Evolutionary conservation across 2,888 invertebrate species (phyloP), one percentile per base, ranked within the genome.

Genomic region (Pocota personata): DNA sequence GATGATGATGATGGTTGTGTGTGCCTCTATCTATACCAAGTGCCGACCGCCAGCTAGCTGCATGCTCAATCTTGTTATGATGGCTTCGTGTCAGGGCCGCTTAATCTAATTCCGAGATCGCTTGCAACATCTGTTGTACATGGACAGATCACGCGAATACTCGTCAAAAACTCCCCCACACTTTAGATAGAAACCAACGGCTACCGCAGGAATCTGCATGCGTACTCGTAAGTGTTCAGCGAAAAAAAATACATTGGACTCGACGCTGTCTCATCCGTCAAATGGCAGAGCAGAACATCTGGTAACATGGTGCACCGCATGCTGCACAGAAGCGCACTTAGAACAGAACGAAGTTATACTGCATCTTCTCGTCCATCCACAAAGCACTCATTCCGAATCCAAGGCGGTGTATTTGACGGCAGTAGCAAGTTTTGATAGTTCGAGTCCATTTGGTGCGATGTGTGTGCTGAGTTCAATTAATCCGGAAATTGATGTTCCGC

Each of bases 381-480:
- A 62, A 46, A 52, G 48, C 43, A 72, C 57, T 58, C 69, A 52
- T 27, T 62, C 30, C 46, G n/a, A 46, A n/a, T 57, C 57, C 21
- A 27, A 7, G 50, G 19, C 19, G 14, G 4, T 5, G 10, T 8
- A 27, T 3, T 37, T 21, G 40, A 40, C 19, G 19, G 32, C 6
- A 19, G 35, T 58, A 73, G 64, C 66, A 16, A 71, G 37, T 79
- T 64, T 71, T 66, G 62, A 75, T 76, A 76, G 66, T 72, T 72
- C 86, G 60, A 76, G 76, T 82, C 82, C 82, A 86, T 86, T 86
- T 82, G 76, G 86, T 86, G 86, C 52, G 72, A 86, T 86, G 86
- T 86, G 86, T 86, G 82, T 86, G 86, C 64, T 72, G 86, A 77
- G 76, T 82, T 76, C 82, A 86, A 86, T 86, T 86, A 86, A 86